Evolutionary conservation across 2,888 invertebrate species (phyloP).

Genomic region (Clusia tigrina): DNA sequence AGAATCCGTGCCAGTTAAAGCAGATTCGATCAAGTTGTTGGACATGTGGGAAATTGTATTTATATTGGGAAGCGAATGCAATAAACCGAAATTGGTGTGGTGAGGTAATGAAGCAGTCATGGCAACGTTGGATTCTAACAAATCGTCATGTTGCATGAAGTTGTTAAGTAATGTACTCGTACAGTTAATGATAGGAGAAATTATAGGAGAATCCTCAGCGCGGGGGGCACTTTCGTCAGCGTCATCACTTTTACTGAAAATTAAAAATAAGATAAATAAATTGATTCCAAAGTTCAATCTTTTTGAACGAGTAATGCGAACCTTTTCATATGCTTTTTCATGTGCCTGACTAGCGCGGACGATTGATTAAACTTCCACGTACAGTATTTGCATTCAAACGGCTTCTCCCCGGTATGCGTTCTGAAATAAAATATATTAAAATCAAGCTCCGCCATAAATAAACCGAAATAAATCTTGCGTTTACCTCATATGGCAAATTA

Average conservation of each 20-base stretch:
- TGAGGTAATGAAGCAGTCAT: background rate
- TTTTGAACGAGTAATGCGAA: background rate
- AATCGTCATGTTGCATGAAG: slow-evolving; percentile 4
- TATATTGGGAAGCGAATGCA: slow-evolving; percentile 12
- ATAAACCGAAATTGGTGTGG: slow-evolving; percentile 5
- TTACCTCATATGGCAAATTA: slow-evolving; percentile 48
- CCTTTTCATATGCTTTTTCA: slow-evolving; percentile 41
- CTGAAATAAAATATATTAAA: slow-evolving; percentile 27
- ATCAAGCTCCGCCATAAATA: background rate
- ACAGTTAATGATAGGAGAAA: too few relatives aligned
- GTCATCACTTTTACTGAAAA: slow-evolving; percentile 12
- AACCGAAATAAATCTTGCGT: background rate
- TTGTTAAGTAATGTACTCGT: slow-evolving; percentile 6
- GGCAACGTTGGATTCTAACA: background rate
- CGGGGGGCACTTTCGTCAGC: slow-evolving; percentile 12
- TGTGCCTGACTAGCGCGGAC: slow-evolving; percentile 46
- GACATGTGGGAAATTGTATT: background rate
- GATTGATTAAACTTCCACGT: slow-evolving; percentile 49
- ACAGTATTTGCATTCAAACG: slow-evolving; percentile 46
- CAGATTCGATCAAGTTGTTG: slow-evolving; percentile 8
- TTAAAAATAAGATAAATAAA: background rate
- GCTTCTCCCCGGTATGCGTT: slow-evolving; percentile 50
- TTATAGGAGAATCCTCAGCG: background rate
- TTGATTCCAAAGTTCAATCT: background rate
- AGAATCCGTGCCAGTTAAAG: slow-evolving; percentile 7